Evolutionary conservation across 2,113 vertebrate species (phyloP), one percentile per base, ranked within the genome.

Genomic region (Rallus limicola): DNA sequence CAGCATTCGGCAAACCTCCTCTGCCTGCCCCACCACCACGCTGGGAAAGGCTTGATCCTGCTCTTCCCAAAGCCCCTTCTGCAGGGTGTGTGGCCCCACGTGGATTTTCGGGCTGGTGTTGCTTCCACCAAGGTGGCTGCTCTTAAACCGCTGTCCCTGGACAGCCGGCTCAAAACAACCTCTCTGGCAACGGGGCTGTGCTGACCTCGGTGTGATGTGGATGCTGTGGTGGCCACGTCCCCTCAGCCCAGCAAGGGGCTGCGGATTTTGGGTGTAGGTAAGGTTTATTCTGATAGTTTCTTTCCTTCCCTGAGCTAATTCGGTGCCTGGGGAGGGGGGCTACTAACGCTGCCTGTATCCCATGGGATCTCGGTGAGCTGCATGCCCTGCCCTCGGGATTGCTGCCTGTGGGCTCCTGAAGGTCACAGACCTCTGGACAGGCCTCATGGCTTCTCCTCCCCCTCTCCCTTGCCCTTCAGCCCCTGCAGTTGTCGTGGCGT

Each of bases 161-260:
- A 26, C 64, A 46, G 13, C 12, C 55, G 36, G 10, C 36, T 29
- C 8, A 0, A 70, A 65, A 20, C 65, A 65, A 20, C 33, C 40
- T n/a, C 2, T 0, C 38, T 62, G 33, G 38, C 0, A 3, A 3
- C 0, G 1, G 26, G 52, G 42, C 42, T 18, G 25, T n/a, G 58
- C 68, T 0, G 1, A n/a, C 9, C 31, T 75, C 6, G 5, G 38
- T 0, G 3, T 0, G 0, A 31, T 0, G 1, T 60, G 46, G 24
- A 29, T 0, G 1, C 53, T 6, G 63, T 0, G 26, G 55, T 25
- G 16, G 46, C 53, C 2, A 2, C 2, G 5, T 26, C 34, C 64
- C 64, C 59, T 28, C 58, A 6, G 15, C 59, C 71, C 12, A 58
- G 52, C 3, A 2, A 23, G 31, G 72, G 50, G 28, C 33, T 62